Evolutionary conservation across 2,797 vertebrate genomes (phyloP).

Genomic region (Gymnoscopelus microlampas): DNA sequence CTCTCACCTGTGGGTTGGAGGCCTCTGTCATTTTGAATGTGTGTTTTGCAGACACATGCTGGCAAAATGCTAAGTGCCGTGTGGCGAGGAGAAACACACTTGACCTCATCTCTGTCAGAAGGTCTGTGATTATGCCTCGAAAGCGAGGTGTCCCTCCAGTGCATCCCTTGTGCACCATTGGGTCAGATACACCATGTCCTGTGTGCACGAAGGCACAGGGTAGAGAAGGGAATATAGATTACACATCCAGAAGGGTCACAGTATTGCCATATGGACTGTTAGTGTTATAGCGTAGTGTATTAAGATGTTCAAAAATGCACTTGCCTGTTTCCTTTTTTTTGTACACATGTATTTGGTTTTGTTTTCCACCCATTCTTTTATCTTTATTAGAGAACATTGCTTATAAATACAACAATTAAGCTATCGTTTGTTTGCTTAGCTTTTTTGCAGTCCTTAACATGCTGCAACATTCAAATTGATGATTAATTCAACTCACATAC

Average conservation of each 20-base stretch:
- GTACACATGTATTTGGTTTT: too few species aligned
- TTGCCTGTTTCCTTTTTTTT: background rate
- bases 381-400: background rate
- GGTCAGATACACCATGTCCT: conserved; percentile 28
- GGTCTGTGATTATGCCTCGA: conserved; percentile 38
- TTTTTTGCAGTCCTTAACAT: background rate
- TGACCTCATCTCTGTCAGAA: conserved; percentile 69
- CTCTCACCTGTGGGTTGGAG: conserved; percentile 56
- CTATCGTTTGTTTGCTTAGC: conserved; percentile 20
- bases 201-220: background rate
- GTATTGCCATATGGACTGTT: too few species aligned
- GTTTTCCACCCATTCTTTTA: too few species aligned
- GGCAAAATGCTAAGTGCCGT: conserved; percentile 62
- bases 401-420: background rate
- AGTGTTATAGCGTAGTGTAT: too few species aligned
- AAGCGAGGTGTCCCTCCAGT: conserved; percentile 32
- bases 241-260: background rate
- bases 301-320: too few species aligned
- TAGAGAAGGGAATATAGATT: background rate
- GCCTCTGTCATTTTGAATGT: conserved; percentile 73
- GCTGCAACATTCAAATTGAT: conserved; percentile 13
- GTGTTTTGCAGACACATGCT: conserved; percentile 65
- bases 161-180: conserved; percentile 27
- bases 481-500: conserved; percentile 13
- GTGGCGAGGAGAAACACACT: conserved; percentile 46